Evolutionary conservation across 2,797 vertebrate species (phyloP).

Genomic region (Artibeus jamaicensis): DNA sequence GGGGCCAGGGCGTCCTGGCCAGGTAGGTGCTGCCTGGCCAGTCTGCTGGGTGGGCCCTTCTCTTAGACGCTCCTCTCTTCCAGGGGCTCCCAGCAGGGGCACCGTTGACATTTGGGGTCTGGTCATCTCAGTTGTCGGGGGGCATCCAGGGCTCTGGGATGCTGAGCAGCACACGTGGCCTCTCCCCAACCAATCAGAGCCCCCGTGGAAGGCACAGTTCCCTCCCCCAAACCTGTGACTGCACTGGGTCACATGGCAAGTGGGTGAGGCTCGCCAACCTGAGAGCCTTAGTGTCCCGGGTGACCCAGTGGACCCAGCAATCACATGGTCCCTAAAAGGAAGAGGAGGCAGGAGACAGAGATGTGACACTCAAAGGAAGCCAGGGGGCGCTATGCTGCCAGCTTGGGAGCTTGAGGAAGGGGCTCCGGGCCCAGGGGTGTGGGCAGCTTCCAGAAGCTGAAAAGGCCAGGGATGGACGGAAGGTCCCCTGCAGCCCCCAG

Average conservation of each 20-base stretch:
- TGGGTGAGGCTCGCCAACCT: background rate
- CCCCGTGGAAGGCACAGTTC: background rate
- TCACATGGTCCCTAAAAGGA: background rate
- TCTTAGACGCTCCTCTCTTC: background rate
- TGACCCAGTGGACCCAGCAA: rapidly evolving
- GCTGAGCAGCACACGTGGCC: background rate
- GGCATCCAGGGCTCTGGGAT: background rate
- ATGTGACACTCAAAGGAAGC: rapidly evolving
- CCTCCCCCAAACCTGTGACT: background rate
- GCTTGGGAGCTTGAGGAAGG: background rate
- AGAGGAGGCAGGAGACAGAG: background rate
- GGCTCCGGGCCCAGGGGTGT: rapidly evolving
- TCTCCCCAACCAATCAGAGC: background rate
- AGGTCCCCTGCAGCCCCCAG: too few species aligned
- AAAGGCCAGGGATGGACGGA: too few species aligned
- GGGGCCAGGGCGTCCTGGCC: background rate
- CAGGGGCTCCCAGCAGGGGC: background rate
- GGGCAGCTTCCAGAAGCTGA: background rate
- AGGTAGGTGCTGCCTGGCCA: background rate
- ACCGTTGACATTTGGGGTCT: background rate
- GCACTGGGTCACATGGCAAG: background rate
- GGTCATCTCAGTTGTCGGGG: background rate
- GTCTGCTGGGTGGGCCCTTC: background rate
- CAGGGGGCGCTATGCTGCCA: rapidly evolving
- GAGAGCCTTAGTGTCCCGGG: background rate